Evolutionary conservation across 2,888 invertebrate species (phyloP).

Genomic region (Melolontha melolontha): DNA sequence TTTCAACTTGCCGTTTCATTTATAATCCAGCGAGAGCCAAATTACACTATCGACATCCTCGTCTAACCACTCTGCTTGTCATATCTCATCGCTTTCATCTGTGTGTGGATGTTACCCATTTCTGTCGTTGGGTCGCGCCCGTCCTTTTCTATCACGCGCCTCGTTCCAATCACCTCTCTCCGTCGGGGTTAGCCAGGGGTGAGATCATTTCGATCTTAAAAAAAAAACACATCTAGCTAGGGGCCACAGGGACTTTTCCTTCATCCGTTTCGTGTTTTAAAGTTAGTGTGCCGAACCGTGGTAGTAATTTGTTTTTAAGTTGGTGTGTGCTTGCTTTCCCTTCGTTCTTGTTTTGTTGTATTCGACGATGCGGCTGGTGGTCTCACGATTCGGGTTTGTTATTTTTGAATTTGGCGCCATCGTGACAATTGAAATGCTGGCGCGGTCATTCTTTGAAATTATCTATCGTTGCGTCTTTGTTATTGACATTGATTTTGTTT

Average conservation of each 20-base stretch:
- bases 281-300: slow-evolving; percentile 6
- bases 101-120: slow-evolving; percentile 25
- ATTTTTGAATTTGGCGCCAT: slow-evolving; percentile 14
- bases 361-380: neutral
- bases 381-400: neutral
- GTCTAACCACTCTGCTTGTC: slow-evolving; percentile 38
- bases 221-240: too few relatives aligned
- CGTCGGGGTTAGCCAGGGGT: too few relatives aligned
- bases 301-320: slow-evolving; percentile 23
- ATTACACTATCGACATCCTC: slow-evolving; percentile 43
- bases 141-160: neutral
- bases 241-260: too few relatives aligned
- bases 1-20: slow-evolving; percentile 44
- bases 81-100: slow-evolving; percentile 40
- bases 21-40: slow-evolving; percentile 44
- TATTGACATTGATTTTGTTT: neutral
- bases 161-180: too few relatives aligned
- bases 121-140: slow-evolving; percentile 14
- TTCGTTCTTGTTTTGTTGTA: neutral
- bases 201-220: too few relatives aligned
- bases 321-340: neutral
- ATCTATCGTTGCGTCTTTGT: neutral
- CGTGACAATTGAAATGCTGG: neutral
- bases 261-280: slow-evolving; percentile 7
- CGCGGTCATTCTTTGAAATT: neutral